Conservation (phyloP, 2,888 invertebrate species). For the Mythimna loreyi region DNA sequence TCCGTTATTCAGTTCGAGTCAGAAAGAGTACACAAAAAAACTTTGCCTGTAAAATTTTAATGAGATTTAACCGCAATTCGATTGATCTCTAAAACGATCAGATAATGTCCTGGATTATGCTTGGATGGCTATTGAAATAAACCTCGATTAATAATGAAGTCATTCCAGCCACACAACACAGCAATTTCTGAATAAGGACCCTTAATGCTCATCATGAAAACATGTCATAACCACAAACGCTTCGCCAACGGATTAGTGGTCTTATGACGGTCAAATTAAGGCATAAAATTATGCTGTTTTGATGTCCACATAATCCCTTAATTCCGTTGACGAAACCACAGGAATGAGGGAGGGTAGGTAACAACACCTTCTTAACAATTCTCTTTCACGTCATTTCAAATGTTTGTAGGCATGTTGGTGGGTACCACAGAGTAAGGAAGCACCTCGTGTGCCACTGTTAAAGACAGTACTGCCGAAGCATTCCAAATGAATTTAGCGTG, state of each 20-base stretch:
- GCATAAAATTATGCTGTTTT: conserved; percentile 10
- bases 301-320: not conserved
- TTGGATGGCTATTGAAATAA: not conserved
- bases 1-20: too few relatives aligned
- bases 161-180: not conserved
- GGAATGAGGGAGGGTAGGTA: conserved; percentile 10
- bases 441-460: not conserved
- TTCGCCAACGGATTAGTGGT: conserved; percentile 18
- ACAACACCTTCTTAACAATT: conserved; percentile 25
- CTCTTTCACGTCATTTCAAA: conserved; percentile 12
- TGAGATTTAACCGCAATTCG: not conserved
- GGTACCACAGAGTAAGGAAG: not conserved
- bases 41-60: too few relatives aligned
- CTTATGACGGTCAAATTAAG: conserved; percentile 25
- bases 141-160: not conserved
- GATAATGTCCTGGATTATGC: not conserved
- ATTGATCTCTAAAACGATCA: not conserved
- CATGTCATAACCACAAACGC: conserved; percentile 2
- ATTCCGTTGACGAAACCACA: not conserved
- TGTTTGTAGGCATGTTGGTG: not conserved
- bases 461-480: too few relatives aligned
- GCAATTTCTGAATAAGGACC: not conserved
- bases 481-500: too few relatives aligned
- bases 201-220: conserved; percentile 4
- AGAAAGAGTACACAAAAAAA: too few relatives aligned